Evolutionary conservation across 2,113 vertebrate species (phyloP).

Genomic region (Ardeotis arabs): DNA sequence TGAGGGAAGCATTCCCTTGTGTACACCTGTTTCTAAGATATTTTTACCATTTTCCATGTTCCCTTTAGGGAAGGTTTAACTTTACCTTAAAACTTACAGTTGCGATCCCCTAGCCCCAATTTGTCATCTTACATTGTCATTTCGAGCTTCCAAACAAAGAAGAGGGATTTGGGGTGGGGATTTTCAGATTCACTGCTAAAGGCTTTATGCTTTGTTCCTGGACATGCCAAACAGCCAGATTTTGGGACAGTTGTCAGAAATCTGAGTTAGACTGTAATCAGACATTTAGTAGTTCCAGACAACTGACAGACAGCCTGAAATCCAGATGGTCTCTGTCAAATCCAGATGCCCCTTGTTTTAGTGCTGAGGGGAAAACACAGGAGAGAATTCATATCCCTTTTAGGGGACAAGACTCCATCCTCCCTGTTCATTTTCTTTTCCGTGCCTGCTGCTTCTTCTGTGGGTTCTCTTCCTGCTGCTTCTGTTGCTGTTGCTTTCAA

Average conservation of each 20-base stretch:
- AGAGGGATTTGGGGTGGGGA: background rate
- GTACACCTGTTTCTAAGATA: background rate
- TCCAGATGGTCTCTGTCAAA: background rate
- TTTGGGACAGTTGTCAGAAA: background rate
- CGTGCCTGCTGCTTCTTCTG: background rate
- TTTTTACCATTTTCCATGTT: background rate
- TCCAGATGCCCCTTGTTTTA: background rate
- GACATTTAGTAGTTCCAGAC: background rate
- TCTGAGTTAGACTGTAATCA: background rate
- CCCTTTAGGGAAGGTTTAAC: background rate
- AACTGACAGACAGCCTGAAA: background rate
- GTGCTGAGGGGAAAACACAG: background rate
- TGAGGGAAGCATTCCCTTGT: background rate
- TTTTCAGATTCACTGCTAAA: background rate
- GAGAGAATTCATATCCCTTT: background rate
- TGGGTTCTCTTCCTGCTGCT: background rate
- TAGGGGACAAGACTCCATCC: background rate
- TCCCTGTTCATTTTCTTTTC: background rate
- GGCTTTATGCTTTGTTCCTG: background rate
- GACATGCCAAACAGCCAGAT: background rate
- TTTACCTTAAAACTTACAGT: background rate
- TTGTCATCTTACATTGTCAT: background rate
- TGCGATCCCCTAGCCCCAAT: background rate
- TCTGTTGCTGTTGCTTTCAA: background rate
- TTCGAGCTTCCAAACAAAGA: background rate